A percentile compares a stretch with the other conserved stretches of the same genome.
phyloP scores from a whole-genome alignment of 1,140 invertebrate genomes.

The Diabrotica virgifera region DNA sequence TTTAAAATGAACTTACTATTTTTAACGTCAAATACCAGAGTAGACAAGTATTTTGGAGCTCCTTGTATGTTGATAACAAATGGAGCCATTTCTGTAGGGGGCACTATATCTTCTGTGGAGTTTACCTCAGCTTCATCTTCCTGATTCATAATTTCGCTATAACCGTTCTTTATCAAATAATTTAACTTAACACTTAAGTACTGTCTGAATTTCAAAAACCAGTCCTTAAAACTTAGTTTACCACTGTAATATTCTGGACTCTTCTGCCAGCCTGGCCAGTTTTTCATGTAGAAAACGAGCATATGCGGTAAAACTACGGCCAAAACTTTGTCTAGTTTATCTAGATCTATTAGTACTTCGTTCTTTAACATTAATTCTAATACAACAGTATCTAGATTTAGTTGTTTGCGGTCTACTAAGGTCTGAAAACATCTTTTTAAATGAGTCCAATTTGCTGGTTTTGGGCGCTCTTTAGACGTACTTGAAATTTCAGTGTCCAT shows the following conservation, averaged over 20 bases:
- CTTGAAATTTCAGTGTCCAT: too few species aligned
- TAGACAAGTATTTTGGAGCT: constrained; percentile 23
- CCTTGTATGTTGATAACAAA: constrained; percentile 21
- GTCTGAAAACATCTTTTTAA: constrained; percentile 29
- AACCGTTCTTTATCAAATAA: constrained; percentile 18
- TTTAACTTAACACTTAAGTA: constrained; percentile 28
- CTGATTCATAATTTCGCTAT: background rate
- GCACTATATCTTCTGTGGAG: background rate
- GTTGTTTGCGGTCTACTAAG: constrained; percentile 30
- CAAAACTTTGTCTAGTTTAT: constrained; percentile 17
- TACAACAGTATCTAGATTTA: constrained; percentile 29
- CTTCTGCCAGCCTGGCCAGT: constrained; percentile 34
- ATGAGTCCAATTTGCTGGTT: background rate
- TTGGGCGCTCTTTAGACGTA: background rate
- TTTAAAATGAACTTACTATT: constrained; percentile 16
- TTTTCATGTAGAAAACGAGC: constrained; percentile 32
- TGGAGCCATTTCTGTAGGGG: constrained; percentile 22
- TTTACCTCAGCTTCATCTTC: background rate
- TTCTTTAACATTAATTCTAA: constrained; percentile 26
- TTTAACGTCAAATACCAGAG: constrained; percentile 27
- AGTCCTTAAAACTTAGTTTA: constrained; percentile 25
- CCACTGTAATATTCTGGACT: constrained; percentile 33
- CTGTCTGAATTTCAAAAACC: constrained; percentile 32
- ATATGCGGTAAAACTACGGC: constrained; percentile 23
- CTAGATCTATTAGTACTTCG: constrained; percentile 26